Evolutionary conservation across 1,140 invertebrate species (phyloP), one percentile per base, ranked within the genome.

Genomic region (Argopecten irradians): DNA sequence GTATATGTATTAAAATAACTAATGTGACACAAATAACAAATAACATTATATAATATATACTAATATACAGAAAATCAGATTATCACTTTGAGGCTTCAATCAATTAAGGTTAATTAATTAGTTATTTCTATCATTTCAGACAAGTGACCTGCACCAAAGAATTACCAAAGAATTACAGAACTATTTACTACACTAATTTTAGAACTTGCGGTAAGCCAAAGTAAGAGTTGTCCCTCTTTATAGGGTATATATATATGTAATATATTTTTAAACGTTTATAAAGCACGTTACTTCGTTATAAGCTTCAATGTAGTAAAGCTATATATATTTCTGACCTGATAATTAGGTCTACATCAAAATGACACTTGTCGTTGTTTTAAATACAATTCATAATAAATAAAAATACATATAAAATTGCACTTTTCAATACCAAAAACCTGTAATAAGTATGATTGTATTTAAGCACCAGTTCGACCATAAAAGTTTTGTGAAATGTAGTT

Each of bases 81-180:
- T 55, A 55, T 55, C 14, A 19, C 43, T 19, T 55, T 55, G 22
- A 19, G 16, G 14, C 43, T 19, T 55, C 16, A 0, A 71, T 71
- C 22, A 71, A 71, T 71, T 71, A n/a, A n/a, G 28, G 13, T 71
- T 71, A n/a, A n/a, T n/a, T n/a, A n/a, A n/a, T n/a, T n/a, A n/a
- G 55, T 71, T 3, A 71, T 71, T 71, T 71, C 22, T 28, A 71
- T 71, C 22, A 71, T 71, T 71, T 71, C 55, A 71, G 55, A 71
- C n/a, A 71, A 71, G 55, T 71, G 55, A 71, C 55, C 55, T 71
- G 55, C 55, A 71, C 55, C 55, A 71, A 71, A 71, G 55, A 71
- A 71, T 71, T n/a, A 71, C 55, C 55, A 71, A 71, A 71, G 55
- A 71, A 71, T 71, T n/a, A 71, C 22, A 28, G 16, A 28, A n/a